phyloP scores from a whole-genome alignment of 2,888 invertebrate species.

The Carterocephalus palaemon region DNA sequence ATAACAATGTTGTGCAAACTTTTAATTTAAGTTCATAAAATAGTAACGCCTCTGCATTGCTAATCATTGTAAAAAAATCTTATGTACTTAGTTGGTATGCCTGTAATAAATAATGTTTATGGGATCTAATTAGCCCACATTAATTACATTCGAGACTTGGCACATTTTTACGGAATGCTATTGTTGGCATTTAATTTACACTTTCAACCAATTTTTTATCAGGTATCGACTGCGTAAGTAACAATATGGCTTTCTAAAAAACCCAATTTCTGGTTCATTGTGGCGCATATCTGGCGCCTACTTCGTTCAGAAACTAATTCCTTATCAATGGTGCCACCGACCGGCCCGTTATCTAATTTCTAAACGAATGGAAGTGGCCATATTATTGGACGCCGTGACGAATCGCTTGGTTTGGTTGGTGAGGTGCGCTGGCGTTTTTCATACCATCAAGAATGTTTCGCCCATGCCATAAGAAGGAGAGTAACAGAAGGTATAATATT shows the following conservation, averaged over 20 bases:
- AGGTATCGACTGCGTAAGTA: conserved; percentile 38
- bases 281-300: conserved; percentile 39
- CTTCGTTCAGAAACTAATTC: conserved; percentile 48
- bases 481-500: no score
- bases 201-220: conserved; percentile 33
- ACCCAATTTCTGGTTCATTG: conserved; percentile 53
- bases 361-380: conserved; percentile 27
- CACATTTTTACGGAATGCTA: no score
- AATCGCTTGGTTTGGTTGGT: conserved; percentile 22
- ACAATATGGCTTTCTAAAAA: conserved; percentile 58
- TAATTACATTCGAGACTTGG: not conserved
- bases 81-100: no score
- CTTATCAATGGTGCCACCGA: conserved; percentile 59
- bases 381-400: conserved; percentile 26
- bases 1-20: no score
- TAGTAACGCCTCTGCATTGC: no score
- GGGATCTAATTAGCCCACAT: not conserved
- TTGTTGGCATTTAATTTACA: no score
- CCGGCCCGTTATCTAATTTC: conserved; percentile 65
- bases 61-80: no score
- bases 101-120: no score
- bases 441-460: no score
- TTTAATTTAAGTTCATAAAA: no score
- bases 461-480: no score
- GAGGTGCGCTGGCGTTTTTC: conserved; percentile 13